These are phyloP conservation scores for Mellilla xanthometata DNA, from an alignment of 2,888 invertebrate genomes.

Conservation along the genomic window DNA sequence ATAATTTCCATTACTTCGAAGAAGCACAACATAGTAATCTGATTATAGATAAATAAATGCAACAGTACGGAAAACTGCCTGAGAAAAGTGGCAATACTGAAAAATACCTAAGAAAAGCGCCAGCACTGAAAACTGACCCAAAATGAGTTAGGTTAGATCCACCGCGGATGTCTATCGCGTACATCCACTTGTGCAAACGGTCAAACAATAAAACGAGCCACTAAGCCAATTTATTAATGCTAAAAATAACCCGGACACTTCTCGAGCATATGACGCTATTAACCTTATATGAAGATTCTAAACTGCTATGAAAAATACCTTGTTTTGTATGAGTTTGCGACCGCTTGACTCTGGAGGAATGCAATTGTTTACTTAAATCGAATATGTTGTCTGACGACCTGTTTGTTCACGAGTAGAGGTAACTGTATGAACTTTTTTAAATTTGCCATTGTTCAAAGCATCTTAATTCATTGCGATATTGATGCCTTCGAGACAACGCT, in stretches of 20 bases:
- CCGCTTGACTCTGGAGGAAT: conserved; percentile 44
- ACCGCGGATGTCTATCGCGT: conserved; percentile 33
- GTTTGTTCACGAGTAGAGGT: conserved; percentile 44
- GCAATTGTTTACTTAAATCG: conserved; percentile 49
- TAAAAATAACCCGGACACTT: conserved; percentile 78
- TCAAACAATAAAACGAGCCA: conserved; percentile 74
- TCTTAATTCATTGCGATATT: no score
- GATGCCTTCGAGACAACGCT: no score
- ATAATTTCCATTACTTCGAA: no score
- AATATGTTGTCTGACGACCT: conserved; percentile 46
- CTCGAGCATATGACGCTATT: conserved; percentile 73
- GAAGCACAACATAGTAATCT: background rate
- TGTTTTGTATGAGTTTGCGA: conserved; percentile 26
- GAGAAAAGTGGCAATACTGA: no score
- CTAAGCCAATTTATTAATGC: conserved; percentile 81
- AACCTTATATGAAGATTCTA: conserved; percentile 71
- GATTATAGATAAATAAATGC: background rate
- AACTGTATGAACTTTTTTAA: conserved; percentile 34
- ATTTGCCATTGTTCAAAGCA: background rate
- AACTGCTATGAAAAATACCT: conserved; percentile 50
- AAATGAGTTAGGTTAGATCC: conserved; percentile 32
- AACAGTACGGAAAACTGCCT: background rate
- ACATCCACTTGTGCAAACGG: conserved; percentile 67
- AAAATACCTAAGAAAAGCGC: no score
- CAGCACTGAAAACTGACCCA: conserved; percentile 56